Evolutionary conservation across 37 sponge, comb jelly and placozoan species (phyloP).

Genomic region (Dysidea cf. avara): DNA sequence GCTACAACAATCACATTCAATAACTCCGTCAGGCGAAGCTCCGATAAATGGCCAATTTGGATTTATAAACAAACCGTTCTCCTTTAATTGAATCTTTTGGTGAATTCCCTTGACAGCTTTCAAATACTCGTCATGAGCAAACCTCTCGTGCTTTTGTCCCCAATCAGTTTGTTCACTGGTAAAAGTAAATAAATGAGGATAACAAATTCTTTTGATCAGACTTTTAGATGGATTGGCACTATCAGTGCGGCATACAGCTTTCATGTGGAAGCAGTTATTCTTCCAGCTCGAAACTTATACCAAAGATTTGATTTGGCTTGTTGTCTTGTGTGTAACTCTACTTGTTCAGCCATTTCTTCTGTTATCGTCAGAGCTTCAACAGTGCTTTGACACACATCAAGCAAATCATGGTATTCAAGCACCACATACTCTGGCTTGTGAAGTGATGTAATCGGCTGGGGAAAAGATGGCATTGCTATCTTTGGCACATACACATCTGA

Average conservation of each 20-base stretch:
- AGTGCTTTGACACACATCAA: constrained; percentile 2
- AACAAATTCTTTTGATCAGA: constrained; percentile 26
- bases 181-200: constrained; percentile 19
- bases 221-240: constrained; percentile 7
- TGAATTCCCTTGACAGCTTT: neutral
- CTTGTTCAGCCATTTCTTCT: neutral
- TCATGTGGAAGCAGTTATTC: constrained; percentile 40
- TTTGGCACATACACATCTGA: constrained; percentile 18
- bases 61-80: constrained; percentile 2
- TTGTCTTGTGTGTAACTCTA: constrained; percentile 10
- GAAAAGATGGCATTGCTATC: neutral
- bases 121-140: constrained; percentile 1
- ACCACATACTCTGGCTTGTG: neutral
- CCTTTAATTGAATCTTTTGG: neutral
- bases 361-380: constrained; percentile 4
- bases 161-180: constrained; percentile 11
- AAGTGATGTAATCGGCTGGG: neutral
- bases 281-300: constrained; percentile 26
- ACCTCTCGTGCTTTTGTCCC: constrained; percentile 34
- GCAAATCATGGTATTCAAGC: constrained; percentile 8
- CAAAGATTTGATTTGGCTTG: constrained; percentile 22
- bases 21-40: neutral
- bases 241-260: constrained; percentile 1
- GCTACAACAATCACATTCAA: neutral
- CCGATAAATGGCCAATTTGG: constrained; percentile 16